Evolutionary conservation across 2,888 invertebrate species (phyloP), one percentile per base, ranked within the genome.

Genomic region (Tenthredo scrophulariae): DNA sequence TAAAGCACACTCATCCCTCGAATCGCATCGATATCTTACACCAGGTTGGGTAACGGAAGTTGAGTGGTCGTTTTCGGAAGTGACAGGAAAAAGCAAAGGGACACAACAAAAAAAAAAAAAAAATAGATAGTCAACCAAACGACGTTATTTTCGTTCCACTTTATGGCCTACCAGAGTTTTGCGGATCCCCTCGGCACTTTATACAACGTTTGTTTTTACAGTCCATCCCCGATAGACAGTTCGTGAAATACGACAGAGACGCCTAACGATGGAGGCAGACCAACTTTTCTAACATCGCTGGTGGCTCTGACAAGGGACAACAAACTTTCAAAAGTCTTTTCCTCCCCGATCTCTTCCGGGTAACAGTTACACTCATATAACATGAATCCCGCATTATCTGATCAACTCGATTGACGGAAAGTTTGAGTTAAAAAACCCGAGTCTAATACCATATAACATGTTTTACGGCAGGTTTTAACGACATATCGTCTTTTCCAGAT

Each of bases 151-250:
- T 83, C 67, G 83, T 83, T 29, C 67, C 43, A 43, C 50, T 83
- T 83, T 83, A 83, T 83, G 83, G 33, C 46, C 67, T 50, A 33
- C 7, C 46, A 33, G 83, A 83, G 67, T 70, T 83, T 67, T 22
- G 67, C 46, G 37, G 83, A 70, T 26, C 70, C 83, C 83, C 67
- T 83, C 26, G 46, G 83, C 83, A 83, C 83, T 83, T 67, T 83
- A 70, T 83, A 83, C 83, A 83, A 67, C 83, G 83, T 83, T 83
- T 83, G 83, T 83, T 83, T 83, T 83, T 83, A 83, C 83, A 83
- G 83, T 83, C 46, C 65, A 33, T 83, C 67, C 83, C 83, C 83
- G 83, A 83, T 83, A 83, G 83, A 83, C 83, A 83, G 83, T 83
- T 83, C 83, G 83, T 83, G 70, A 83, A 83, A 83, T 83, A 83